Conservation (phyloP, 2,888 invertebrate genomes). For the Endomychus coccineus region DNA sequence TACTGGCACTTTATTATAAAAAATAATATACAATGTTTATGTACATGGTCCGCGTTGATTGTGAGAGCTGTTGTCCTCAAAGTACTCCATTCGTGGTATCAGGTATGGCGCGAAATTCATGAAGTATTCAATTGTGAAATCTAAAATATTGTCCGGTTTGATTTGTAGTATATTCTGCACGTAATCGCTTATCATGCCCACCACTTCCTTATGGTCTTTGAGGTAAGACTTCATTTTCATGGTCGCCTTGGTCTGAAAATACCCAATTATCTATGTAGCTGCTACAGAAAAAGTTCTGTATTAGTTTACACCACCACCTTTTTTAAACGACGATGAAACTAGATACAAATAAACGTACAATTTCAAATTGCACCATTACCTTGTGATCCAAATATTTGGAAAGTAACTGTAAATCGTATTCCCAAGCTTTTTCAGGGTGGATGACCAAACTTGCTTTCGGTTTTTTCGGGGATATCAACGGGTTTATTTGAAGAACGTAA, state of each 20-base stretch:
- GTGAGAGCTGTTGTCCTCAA: slow-evolving; percentile 41
- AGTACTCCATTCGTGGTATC: slow-evolving; percentile 48
- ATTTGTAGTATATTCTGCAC: slow-evolving; percentile 52
- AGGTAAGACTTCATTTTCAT: slow-evolving; percentile 52
- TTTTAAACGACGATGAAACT: no score
- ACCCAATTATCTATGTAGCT: no score
- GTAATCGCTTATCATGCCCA: slow-evolving; percentile 53
- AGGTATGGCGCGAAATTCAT: slow-evolving; percentile 45
- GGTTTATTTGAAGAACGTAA: slow-evolving; percentile 54
- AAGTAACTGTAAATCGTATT: slow-evolving; percentile 52
- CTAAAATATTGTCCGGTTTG: slow-evolving; percentile 50
- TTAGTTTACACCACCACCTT: no score
- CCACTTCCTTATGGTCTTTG: slow-evolving; percentile 51
- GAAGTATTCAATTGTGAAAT: slow-evolving; percentile 53
- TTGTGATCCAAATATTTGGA: slow-evolving; percentile 57
- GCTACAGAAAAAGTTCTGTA: no score
- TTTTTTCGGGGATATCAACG: slow-evolving; percentile 26
- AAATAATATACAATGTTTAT: no score
- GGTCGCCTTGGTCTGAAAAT: slow-evolving; percentile 42
- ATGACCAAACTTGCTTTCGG: slow-evolving; percentile 34
- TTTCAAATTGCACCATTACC: slow-evolving; percentile 40
- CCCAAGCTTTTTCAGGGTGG: slow-evolving; percentile 49
- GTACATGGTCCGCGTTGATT: no score
- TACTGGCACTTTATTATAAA: no score
- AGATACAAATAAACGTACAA: no score